These are phyloP conservation scores for Neuroscelio doddi DNA, from an alignment of 2,888 invertebrate genomes.

Conservation along the genomic window DNA sequence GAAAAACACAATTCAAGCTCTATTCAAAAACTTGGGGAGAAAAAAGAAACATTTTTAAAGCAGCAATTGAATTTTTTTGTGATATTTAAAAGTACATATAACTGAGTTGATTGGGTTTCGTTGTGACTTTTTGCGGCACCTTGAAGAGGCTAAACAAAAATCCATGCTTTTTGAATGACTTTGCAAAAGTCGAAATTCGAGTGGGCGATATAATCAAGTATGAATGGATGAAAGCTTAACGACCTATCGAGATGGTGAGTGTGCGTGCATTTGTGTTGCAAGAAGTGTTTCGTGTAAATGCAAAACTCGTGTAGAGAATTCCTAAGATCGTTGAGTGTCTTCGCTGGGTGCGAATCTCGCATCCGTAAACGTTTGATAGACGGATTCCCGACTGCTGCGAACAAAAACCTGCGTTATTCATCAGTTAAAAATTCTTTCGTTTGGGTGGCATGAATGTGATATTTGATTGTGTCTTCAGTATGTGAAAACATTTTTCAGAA, in stretches of 20 bases:
- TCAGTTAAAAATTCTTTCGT: too few species aligned
- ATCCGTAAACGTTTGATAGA: not conserved
- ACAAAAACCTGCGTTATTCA: too few species aligned
- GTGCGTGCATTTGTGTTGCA: not conserved
- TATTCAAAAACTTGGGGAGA: not conserved
- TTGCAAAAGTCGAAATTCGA: slow-evolving; percentile 19
- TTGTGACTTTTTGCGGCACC: not conserved
- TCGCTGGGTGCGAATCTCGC: not conserved
- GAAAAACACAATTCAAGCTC: not conserved
- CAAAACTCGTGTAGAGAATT: not conserved
- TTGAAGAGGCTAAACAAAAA: not conserved
- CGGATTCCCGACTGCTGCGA: slow-evolving; percentile 2
- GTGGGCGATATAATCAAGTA: not conserved
- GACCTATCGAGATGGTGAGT: not conserved
- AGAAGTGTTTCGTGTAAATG: slow-evolving; percentile 17
- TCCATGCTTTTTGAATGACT: slow-evolving; percentile 34
- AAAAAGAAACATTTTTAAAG: too few species aligned
- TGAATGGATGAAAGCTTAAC: slow-evolving; percentile 3
- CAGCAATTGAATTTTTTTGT: not conserved
- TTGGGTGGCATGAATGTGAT: not conserved
- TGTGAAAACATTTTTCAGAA: not conserved
- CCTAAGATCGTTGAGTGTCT: not conserved
- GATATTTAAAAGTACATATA: not conserved
- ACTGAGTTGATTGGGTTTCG: not conserved
- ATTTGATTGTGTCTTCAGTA: slow-evolving; percentile 3